phyloP scores from a whole-genome alignment of 2,797 vertebrate genomes.

The Rhincodon typus region DNA sequence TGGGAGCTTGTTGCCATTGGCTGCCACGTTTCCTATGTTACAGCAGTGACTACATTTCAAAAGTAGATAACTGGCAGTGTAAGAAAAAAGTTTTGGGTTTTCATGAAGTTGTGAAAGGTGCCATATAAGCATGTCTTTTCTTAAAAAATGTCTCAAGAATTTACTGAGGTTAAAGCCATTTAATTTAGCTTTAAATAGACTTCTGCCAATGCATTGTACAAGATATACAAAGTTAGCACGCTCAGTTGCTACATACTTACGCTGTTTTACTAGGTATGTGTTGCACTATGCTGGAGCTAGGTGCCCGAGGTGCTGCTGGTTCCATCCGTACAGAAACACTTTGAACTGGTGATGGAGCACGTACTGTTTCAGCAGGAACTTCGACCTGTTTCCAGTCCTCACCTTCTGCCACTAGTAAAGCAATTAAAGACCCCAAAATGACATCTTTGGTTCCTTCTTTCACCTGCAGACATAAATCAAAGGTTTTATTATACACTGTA shows the following conservation, averaged over 20 bases:
- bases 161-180: not conserved
- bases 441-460: constrained; percentile 82
- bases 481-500: not conserved
- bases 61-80: not conserved
- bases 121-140: not conserved
- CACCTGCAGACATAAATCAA: constrained; percentile 57
- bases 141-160: not conserved
- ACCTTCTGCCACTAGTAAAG: constrained; percentile 85
- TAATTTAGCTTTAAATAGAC: not conserved
- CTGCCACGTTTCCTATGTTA: not conserved
- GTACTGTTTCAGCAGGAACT: constrained; percentile 58
- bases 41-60: not conserved
- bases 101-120: not conserved
- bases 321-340: constrained; percentile 45
- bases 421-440: constrained; percentile 76
- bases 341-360: constrained; percentile 45
- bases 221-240: not conserved
- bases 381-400: constrained; percentile 89
- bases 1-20: not conserved
- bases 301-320: constrained; percentile 40
- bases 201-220: not conserved
- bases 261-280: constrained; percentile 48
- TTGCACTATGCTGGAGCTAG: constrained; percentile 46
- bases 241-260: constrained; percentile 57
- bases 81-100: not conserved